Conservation (phyloP, 2,888 invertebrate species). For the Lagria hirta region DNA sequence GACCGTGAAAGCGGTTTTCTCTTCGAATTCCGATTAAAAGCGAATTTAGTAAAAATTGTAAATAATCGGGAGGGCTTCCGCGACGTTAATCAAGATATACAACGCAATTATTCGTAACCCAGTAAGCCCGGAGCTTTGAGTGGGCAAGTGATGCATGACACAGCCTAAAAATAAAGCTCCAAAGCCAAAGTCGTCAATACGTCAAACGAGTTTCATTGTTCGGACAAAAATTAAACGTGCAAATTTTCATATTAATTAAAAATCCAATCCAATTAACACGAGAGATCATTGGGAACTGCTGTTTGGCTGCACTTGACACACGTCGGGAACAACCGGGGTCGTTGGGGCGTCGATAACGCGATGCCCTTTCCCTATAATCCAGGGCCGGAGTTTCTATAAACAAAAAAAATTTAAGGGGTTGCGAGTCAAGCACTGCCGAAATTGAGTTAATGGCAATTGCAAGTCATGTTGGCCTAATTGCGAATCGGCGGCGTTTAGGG, state of each 20-base stretch:
- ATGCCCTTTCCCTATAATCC: conserved; percentile 15
- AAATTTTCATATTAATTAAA: conserved; percentile 57
- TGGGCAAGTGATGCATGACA: conserved; percentile 46
- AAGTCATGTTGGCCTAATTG: conserved; percentile 50
- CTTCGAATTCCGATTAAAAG: conserved; percentile 9
- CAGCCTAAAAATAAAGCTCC: conserved; percentile 8
- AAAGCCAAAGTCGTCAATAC: conserved; percentile 23
- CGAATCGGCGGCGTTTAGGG: conserved; percentile 37
- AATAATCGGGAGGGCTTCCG: not conserved
- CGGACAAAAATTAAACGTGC: conserved; percentile 42
- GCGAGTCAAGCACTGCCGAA: conserved; percentile 44
- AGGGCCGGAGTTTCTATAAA: too few relatives aligned
- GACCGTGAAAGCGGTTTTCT: conserved; percentile 18
- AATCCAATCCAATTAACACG: conserved; percentile 55
- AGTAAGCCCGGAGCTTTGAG: conserved; percentile 44
- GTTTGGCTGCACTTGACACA: conserved; percentile 53
- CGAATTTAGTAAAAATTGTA: not conserved
- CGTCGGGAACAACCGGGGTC: conserved; percentile 48
- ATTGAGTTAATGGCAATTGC: conserved; percentile 49
- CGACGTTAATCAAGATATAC: conserved; percentile 52
- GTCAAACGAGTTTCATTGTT: conserved; percentile 23
- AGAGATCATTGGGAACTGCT: conserved; percentile 49
- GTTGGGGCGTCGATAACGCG: conserved; percentile 34
- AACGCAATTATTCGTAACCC: conserved; percentile 49
- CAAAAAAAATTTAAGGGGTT: conserved; percentile 16